Base-by-base conservation (phyloP, 2,113 vertebrate genomes). In the Oophaga pumilio region DNA sequence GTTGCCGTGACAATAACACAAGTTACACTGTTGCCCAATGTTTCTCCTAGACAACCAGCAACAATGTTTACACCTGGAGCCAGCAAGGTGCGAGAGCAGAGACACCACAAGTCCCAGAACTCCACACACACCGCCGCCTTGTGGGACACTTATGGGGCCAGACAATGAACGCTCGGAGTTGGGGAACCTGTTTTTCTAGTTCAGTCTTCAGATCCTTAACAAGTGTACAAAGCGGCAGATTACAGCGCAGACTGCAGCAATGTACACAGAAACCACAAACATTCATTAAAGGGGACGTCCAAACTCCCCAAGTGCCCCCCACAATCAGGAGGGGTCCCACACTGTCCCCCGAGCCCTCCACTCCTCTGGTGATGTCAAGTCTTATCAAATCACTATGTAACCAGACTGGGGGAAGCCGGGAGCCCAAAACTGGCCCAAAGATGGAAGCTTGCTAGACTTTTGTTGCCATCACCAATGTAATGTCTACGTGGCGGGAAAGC, bases 101-200 rank as follows among this genome's bases (percentile, higher is more conserved):
- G 33, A 43, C 33, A 43, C 33, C 33, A 43, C 33, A 43, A 2
- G 33, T 74, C 33, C 8, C 71, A 43, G 11, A 28, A 14, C 53
- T 53, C 22, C 52, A n/a, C 20, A 1, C 22, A 12, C 49, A 56
- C 11, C 43, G 10, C 76, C 7, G 20, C 17, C 74, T 22, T 4
- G 28, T 24, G 33, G 43, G 43, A 33, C 60, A 43, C 79, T 64
- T 49, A 82, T 24, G 20, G 7, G 26, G 22, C 28, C 60, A 82
- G 80, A 66, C 60, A 24, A 52, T 4, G 18, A 62, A 20, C 33
- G 66, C 59, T 3, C 12, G 7, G n/a, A 60, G 59, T 50, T 15
- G 60, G 9, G 22, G 12, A 82, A 82, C 60, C 12, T 15, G 80
- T 82, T 82, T 52, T 50, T 52, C 80, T 1, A 68, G 33, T 82